Conservation (phyloP, 2,113 vertebrate genomes). For the Lethenteron reissneri region DNA sequence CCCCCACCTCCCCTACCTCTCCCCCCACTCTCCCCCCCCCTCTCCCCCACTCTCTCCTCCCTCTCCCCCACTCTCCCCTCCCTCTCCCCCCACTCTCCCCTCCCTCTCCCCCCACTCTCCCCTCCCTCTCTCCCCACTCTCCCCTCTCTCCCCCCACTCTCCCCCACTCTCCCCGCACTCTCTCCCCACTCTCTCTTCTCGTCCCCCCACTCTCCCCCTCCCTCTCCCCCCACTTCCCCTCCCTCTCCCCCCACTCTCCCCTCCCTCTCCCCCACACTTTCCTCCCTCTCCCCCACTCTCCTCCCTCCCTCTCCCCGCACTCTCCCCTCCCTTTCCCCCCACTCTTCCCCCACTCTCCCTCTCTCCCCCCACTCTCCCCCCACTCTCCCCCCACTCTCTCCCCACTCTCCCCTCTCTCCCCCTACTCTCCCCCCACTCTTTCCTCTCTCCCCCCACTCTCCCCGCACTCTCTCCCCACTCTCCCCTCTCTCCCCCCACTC, state of each 20-base stretch:
- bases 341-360: not conserved
- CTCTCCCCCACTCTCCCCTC: no score
- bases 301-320: not conserved
- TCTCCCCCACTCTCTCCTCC: not conserved
- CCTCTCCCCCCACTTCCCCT: not conserved
- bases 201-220: not conserved
- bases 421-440: no score
- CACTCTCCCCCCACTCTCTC: not conserved
- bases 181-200: not conserved
- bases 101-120: no score
- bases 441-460: no score
- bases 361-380: not conserved
- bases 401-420: not conserved
- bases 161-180: not conserved
- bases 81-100: no score
- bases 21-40: slow-evolving; percentile 16
- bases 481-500: no score
- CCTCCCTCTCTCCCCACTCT: no score
- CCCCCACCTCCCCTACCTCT: not conserved
- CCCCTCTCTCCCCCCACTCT: not conserved
- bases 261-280: not conserved
- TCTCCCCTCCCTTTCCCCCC: no score
- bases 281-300: not conserved
- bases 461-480: not conserved
- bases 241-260: not conserved